Base-by-base conservation (phyloP, 2,888 invertebrate genomes). In the Operophtera brumata region DNA sequence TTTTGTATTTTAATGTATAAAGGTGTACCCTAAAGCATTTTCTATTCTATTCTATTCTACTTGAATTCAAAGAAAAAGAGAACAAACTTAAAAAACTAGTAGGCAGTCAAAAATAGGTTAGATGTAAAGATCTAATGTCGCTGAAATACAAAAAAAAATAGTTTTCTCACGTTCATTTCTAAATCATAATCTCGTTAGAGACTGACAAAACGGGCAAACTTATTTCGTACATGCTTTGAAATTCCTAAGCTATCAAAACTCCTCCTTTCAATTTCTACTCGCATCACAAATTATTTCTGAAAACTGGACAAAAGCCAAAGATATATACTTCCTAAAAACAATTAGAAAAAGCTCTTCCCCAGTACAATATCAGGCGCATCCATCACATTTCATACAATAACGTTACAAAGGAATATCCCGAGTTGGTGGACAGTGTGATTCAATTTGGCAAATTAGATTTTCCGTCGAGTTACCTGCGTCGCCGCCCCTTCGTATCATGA, bases 401-500 rank as follows among this genome's bases (percentile, higher is more conserved):
- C 30, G 30, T 59, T 56, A 61, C 59, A 60, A 61, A 60, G 47
- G 65, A 65, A 77, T 78, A 78, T 82, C 80, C 65, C 56, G 66
- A 77, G 71, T 75, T 75, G 77, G 78, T 77, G 84, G 84, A 84
- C 84, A 77, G 71, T 79, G 82, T 85, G 82, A 89, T 88, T 86
- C 89, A 88, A 89, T 89, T 89, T 89, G 67, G 59, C 62, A 84
- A 87, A 89, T 89, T 85, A 86, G 84, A 88, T 89, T 87, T 86
- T 81, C 82, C 78, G 77, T 75, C 76, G 70, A 80, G 83, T 87
- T 88, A 89, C 89, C 89, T 89, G 88, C 84, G 67, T 75, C 77
- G 70, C 73, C 75, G 74, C 77, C 79, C 80, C 76, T 73, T 70
- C 66, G 64, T 59, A 62, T 73, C 71, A 62, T 59, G 66, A 66